Base-by-base conservation (phyloP, 2,888 invertebrate genomes). In the Acleris laterana region DNA sequence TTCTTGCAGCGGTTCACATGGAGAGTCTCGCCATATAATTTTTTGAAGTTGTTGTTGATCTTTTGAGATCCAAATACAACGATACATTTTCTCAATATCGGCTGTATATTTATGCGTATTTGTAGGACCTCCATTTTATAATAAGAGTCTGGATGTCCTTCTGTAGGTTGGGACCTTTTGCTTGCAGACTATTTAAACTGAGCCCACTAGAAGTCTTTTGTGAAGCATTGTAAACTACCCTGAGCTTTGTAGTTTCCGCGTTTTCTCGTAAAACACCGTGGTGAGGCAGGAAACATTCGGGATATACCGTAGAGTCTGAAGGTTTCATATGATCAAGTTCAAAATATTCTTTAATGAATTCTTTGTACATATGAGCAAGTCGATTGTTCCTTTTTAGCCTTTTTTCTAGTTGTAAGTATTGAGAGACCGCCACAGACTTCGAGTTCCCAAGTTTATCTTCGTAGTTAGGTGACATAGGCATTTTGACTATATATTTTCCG, bases 101-200 rank as follows among this genome's bases (percentile, higher is more conserved):
- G 73, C 73, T 0, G 72, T 72, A 5, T 65, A 66, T n/a, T n/a
- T n/a, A n/a, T 0, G 58, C 74, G 7, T 69, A 72, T 48, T 64
- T 55, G 28, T 71, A 71, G 2, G 63, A 48, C 22, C 74, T 56
- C 73, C 71, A 73, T 28, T 69, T 70, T 3, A 73, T 2, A 3
- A 72, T 53, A 1, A 73, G 52, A 0, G 28, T 28, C 28, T 63
- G 62, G 13, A 73, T 69, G 25, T 72, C 63, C 7, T 70, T 64
- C 46, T 72, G 71, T 48, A 71, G 44, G 16, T 70, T 73, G 0
- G 74, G 72, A 1, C 73, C 74, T 9, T 53, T 61, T 7, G 63
- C 46, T 70, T 74, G 74, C 0, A 74, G 2, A 32, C 73, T 74
- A 63, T 77, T 77, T 2, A 77, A 48, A 13, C 71, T 72, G 1